Base-by-base conservation (phyloP, 2,113 vertebrate genomes). In the Tragelaphus strepsiceros region DNA sequence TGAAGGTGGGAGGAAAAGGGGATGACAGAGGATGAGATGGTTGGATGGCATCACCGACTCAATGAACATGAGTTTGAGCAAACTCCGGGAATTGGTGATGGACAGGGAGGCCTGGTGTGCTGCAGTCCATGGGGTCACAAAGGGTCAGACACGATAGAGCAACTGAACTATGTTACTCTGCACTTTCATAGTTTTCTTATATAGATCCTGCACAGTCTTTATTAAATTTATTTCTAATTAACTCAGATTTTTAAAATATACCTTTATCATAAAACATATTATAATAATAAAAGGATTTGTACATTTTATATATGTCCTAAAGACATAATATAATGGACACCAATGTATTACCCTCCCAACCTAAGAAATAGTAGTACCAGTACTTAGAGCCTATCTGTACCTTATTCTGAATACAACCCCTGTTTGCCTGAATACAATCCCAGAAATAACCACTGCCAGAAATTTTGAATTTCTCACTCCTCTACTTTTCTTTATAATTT, bases 401-500 rank as follows among this genome's bases (percentile, higher is more conserved):
- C 35, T 32, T 89, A 49, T 88, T 67, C 14, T 49, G 51, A 89
- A 67, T 12, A 82, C 15, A 82, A 35, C 16, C 8, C 6, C 62
- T 26, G 21, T 71, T 87, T 21, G 6, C 24, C 49, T 43, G 17
- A 71, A 15, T 15, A 49, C 59, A 49, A 49, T 49, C 49, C 46
- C 32, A 88, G 30, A n/a, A 30, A 22, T 89, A 82, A 67, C 30
- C 16, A 82, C 39, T 58, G 49, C 7, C 26, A 82, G 35, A 61
- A 94, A 82, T 49, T 83, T 28, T 88, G 46, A 80, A 26, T 54
- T 94, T 81, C 35, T 43, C 14, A 71, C 11, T 94, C 61, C 22
- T 77, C 22, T 89, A 82, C 78, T 56, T 81, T 94, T 93, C 43
- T 61, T 77, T 85, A 39, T 56, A 81, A 28, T 54, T 88, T 88